Base-by-base conservation (phyloP, 2,797 vertebrate species). In the Vultur gryphus region DNA sequence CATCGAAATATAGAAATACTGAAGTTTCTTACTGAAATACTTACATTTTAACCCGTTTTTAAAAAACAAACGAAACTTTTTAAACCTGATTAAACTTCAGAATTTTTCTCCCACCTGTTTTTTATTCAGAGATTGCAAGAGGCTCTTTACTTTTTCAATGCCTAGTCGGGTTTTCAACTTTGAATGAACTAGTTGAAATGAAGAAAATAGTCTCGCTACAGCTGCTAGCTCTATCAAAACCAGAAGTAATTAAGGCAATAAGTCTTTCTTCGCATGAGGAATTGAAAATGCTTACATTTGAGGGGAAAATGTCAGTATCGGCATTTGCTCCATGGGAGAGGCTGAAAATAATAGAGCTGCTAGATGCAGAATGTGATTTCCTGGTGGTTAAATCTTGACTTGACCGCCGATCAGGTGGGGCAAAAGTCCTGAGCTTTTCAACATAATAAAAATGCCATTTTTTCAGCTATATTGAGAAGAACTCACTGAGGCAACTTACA, bases 211-310 rank as follows among this genome's bases (percentile, higher is more conserved):
- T 69, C 67, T 87, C 6, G 6, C 44, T 94, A 39, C 64, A 89
- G 81, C 78, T 96, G 41, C 75, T 87, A 80, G 49, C 78, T 95
- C 57, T 67, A 33, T 77, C 23, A 3, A 94, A 95, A 69, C 41
- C 41, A 90, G 61, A 92, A 93, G 83, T 94, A 95, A 94, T 93
- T 95, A 92, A 95, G 41, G 75, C 55, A 67, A n/a, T 71, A 92
- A 75, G 41, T 57, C 49, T 83, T 87, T 77, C 44, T 92, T 86
- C 2, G 0, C n/a, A 77, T n/a, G 81, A 92, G 71, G 76, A 91
- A 75, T 73, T 86, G 64, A 92, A 96, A 93, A 84, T 91, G 59
- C 51, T 79, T 94, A 51, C 18, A 17, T 82, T 89, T 87, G 52
- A 86, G 67, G 49, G 57, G 26, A 9, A 89, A 92, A 71, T 87